Evolutionary conservation across 2,888 invertebrate genomes (phyloP), one percentile per base, ranked within the genome.

Genomic region (Leucophora obtusa): DNA sequence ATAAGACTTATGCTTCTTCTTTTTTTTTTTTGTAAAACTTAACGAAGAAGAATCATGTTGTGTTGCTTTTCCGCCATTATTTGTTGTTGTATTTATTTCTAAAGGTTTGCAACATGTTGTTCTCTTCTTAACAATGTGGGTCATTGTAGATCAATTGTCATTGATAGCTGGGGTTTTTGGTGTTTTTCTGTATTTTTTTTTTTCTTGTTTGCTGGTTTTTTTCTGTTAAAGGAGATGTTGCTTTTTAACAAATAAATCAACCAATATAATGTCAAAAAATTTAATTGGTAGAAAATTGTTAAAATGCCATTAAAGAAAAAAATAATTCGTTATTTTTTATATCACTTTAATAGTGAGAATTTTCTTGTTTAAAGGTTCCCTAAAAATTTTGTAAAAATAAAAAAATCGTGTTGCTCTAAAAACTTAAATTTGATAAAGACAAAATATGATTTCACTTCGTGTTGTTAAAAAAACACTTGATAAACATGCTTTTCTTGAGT

Each of bases 121-220:
- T 62, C 14, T 72, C 58, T 72, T 75, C 54, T 74, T 74, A 77
- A 77, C 77, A 81, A 81, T 81, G 70, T 81, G 73, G 81, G 81
- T 81, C 81, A 81, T 74, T 81, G 81, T 70, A 81, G 81, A 81
- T 81, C 81, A 81, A 81, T 81, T 81, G 81, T 81, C 81, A 81
- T 81, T 81, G 81, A 81, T 81, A 81, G 69, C 73, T 56, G 71
- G 60, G 38, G 33, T 80, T 66, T 35, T 66, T 51, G 15, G 54
- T 66, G 21, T 69, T 73, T 71, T 51, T 63, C 78, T 71, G 66
- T 76, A 58, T 77, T 66, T 63, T 60, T 77, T 24, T 24, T 66
- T 63, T 60, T 76, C 56, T 63, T 72, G 69, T 66, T 35, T 51
- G 28, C 51, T 24, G 28, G 28, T 28, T 14, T 43, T 69, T 28